Percentiles rank a stretch among this genome's conserved stretches.
phyloP scores from a whole-genome alignment of 2,113 vertebrate genomes.

The Xiphophorus maculatus region DNA sequence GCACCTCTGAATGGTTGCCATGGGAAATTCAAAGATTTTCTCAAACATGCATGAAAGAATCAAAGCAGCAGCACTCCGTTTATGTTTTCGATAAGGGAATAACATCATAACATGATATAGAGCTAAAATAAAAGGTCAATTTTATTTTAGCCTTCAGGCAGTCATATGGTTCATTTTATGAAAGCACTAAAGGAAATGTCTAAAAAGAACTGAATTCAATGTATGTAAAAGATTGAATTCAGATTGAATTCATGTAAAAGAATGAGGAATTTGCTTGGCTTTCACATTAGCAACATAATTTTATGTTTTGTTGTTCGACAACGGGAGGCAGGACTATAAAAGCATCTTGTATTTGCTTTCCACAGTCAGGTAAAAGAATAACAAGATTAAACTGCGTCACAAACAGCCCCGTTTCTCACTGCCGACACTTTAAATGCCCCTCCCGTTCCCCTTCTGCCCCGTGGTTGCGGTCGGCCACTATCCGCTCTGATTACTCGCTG shows the following conservation, averaged over 20 bases:
- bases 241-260: too few species aligned
- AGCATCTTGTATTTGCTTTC: background rate
- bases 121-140: too few species aligned
- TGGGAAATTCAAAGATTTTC: too few species aligned
- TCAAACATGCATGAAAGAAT: too few species aligned
- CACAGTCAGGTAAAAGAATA: background rate
- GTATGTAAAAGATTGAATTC: too few species aligned
- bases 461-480: constrained; percentile 39
- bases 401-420: background rate
- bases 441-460: constrained; percentile 9
- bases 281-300: too few species aligned
- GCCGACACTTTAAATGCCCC: background rate
- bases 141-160: background rate
- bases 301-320: too few species aligned
- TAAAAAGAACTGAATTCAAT: background rate
- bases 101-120: too few species aligned
- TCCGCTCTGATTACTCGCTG: constrained; percentile 57
- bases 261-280: background rate
- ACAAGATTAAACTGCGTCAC: background rate
- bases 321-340: background rate
- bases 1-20: too few species aligned
- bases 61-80: too few species aligned
- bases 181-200: background rate
- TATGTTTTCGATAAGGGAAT: too few species aligned
- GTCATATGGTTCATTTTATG: background rate